Base-by-base conservation (phyloP, 2,888 invertebrate genomes). In the Parthenolecanium corni region DNA sequence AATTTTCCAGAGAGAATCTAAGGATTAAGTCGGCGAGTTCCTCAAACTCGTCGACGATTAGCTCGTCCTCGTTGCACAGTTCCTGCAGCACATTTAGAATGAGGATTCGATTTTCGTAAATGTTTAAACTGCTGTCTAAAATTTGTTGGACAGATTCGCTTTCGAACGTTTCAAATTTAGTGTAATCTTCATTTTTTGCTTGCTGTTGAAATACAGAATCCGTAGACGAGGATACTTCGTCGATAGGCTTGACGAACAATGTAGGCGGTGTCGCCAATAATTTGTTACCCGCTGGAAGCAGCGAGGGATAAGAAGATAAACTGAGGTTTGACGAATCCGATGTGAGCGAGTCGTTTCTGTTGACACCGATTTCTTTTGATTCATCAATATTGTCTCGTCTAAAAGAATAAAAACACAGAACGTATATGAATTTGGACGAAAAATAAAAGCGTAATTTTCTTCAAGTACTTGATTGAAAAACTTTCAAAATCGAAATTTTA, bases 1-100 rank as follows among this genome's bases (percentile, higher is more conserved):
- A 70, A 62, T 80, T 80, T 58, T 81, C 78, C 38, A 82, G 67
- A 0, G 82, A 76, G 67, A 82, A 83, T 69, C 80, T 80, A 0
- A 82, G 74, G 24, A 80, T 79, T 66, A 81, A 80, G 68, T 81
- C 76, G 0, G 80, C 78, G 62, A 79, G 64, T 54, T 65, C 65
- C 51, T 66, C 63, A 47, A 46, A 53, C 4, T 63, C 63, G 63
- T 61, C 61, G 0, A 47, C 23, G 36, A 23, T 51, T 24, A 61
- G 23, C 36, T 38, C 21, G 21, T 61, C 61, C 2, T 46, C 57
- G 23, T 51, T 49, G 40, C 51, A 61, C 4, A 61, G 49, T 20
- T 49, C 49, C 23, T 61, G 61, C 11, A 61, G 24, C 3, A 51
- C 5, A 49, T 21, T 51, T 9, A 61, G 24, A 23, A 38, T 61